phyloP scores from a whole-genome alignment of 2,113 vertebrate genomes.

The Ameiurus melas region DNA sequence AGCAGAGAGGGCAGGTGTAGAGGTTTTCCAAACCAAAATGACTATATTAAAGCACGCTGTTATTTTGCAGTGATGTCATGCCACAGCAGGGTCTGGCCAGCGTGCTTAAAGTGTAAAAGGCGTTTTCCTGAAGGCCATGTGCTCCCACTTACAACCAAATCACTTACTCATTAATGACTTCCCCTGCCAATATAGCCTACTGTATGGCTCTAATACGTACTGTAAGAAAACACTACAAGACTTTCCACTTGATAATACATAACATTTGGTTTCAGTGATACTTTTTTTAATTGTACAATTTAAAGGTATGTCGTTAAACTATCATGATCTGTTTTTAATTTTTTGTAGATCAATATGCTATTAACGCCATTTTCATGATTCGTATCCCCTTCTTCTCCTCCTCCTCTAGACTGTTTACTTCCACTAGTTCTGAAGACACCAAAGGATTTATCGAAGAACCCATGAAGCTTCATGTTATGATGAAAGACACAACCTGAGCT shows the following conservation, averaged over 20 bases:
- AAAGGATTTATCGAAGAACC: constrained; percentile 71
- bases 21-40: constrained; percentile 31
- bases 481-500: constrained; percentile 60
- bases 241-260: background rate
- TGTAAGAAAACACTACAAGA: background rate
- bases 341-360: background rate
- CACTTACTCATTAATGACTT: constrained; percentile 71
- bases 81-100: constrained; percentile 24
- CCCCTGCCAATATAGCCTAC: constrained; percentile 46
- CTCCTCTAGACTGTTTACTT: constrained; percentile 74
- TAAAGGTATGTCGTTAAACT: background rate
- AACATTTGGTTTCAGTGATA: background rate
- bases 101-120: constrained; percentile 44
- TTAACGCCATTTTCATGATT: background rate
- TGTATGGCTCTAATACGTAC: background rate
- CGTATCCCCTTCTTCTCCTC: background rate
- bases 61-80: constrained; percentile 49
- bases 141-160: constrained; percentile 63
- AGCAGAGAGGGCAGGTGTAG: constrained; percentile 33
- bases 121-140: constrained; percentile 55
- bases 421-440: constrained; percentile 66
- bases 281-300: background rate
- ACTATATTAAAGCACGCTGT: constrained; percentile 31
- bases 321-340: background rate
- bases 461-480: constrained; percentile 67